Evolutionary conservation across 1,140 invertebrate genomes (phyloP).

Genomic region (Drosophila obscura): DNA sequence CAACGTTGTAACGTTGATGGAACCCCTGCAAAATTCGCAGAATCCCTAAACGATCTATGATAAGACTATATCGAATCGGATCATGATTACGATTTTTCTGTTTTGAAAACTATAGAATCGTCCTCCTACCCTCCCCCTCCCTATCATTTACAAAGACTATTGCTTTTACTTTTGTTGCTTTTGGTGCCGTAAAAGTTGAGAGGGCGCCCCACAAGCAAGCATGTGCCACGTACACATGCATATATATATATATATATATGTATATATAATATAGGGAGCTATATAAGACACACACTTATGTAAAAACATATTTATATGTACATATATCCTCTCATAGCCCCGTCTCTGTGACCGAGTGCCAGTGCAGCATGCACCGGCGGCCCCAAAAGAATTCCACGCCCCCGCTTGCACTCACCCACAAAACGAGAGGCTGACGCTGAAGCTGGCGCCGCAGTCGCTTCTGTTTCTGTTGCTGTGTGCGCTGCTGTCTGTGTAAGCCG

Average conservation of each 20-base stretch:
- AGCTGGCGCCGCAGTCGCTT: background rate
- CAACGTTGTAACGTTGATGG: too few species aligned
- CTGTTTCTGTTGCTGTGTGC: conserved; percentile 4
- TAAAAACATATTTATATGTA: background rate
- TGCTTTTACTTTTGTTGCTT: conserved; percentile 40
- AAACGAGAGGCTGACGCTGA: conserved; percentile 25
- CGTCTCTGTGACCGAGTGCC: conserved; percentile 11
- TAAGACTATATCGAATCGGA: too few species aligned
- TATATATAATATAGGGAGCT: background rate
- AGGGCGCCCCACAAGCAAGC: conserved; percentile 42
- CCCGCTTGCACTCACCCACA: conserved; percentile 24
- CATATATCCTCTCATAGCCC: background rate
- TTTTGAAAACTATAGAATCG: too few species aligned
- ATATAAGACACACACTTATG: conserved; percentile 12
- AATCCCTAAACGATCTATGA: too few species aligned
- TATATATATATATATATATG: conserved; percentile 2
- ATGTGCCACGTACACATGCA: conserved; percentile 23
- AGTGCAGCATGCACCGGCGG: conserved; percentile 69
- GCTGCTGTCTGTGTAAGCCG: conserved; percentile 10
- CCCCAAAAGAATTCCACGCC: conserved; percentile 59
- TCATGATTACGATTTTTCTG: too few species aligned
- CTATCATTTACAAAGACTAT: conserved; percentile 34
- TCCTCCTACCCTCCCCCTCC: too few species aligned
- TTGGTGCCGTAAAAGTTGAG: conserved; percentile 36
- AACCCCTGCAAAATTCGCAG: too few species aligned